Evolutionary conservation across 2,113 vertebrate species (phyloP).

Genomic region (Lethenteron reissneri): DNA sequence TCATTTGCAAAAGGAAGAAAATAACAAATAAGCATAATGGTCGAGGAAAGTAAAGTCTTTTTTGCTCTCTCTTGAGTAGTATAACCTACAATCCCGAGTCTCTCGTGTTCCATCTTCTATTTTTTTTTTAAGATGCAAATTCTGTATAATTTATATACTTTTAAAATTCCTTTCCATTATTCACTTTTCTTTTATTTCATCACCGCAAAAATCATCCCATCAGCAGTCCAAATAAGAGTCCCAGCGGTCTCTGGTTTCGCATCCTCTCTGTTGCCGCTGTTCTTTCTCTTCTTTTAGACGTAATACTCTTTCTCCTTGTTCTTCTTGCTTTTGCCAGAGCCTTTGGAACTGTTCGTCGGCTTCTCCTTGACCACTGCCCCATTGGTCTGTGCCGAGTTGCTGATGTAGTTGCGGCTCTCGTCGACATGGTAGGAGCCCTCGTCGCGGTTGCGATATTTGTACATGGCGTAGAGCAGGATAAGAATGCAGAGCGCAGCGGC

Average conservation of each 20-base stretch:
- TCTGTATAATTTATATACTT: too few relatives aligned
- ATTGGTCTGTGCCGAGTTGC: slow-evolving; percentile 98
- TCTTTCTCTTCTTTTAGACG: slow-evolving; percentile 34
- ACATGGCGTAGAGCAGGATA: slow-evolving; percentile 99
- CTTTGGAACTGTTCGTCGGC: slow-evolving; percentile 58
- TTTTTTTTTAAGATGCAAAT: too few relatives aligned
- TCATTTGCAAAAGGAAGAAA: background rate
- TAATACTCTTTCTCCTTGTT: slow-evolving; percentile 99
- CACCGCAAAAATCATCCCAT: too few relatives aligned
- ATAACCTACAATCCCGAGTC: background rate
- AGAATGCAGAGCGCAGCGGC: slow-evolving; percentile 99
- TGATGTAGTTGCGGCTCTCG: slow-evolving; percentile 99
- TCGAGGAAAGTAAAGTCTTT: background rate
- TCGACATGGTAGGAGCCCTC: slow-evolving; percentile 99
- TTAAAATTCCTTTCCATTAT: too few relatives aligned
- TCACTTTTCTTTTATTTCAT: too few relatives aligned
- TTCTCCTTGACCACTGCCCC: slow-evolving; percentile 91
- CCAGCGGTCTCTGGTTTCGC: background rate
- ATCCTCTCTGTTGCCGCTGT: background rate
- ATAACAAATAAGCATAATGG: slow-evolving; percentile 2
- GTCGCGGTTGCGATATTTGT: slow-evolving; percentile 99
- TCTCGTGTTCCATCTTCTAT: background rate
- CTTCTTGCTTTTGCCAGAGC: slow-evolving; percentile 90
- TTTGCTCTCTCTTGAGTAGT: slow-evolving; percentile 1
- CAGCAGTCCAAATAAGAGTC: background rate